Evolutionary conservation across 2,113 vertebrate genomes (phyloP), one percentile per base, ranked within the genome.

Genomic region (Cisticola juncidis): DNA sequence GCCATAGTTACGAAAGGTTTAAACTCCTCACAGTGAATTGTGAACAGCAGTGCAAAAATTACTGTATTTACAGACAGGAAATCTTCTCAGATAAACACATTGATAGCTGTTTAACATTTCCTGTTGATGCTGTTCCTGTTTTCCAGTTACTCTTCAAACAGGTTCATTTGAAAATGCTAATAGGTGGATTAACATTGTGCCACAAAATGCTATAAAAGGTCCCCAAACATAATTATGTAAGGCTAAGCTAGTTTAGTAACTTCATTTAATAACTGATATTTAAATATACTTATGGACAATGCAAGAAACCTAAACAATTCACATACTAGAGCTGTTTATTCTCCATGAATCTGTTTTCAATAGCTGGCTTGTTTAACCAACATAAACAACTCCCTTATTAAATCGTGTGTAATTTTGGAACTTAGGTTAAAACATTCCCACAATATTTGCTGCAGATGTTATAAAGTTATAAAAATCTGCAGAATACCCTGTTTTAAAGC

Each of bases 361-460:
- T 96, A 80, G 83, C 68, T 95, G 93, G 45, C 79, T 92, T 94
- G 22, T 95, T 96, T 95, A 85, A 95, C 60, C 90, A 96, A 80
- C 71, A 83, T 89, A 96, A 96, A 95, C 90, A 92, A 79, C 56
- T 81, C 61, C 21, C 11, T 91, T 96, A 94, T 94, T 96, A 92
- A 95, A 95, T 95, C 56, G 74, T 72, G 84, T 64, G 48, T 93
- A 78, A 95, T 94, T 95, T 76, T 95, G 96, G 90, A 95, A 82
- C 90, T 76, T 53, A 51, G 48, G 76, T 92, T 80, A 76, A 92
- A 92, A 53, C 38, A 58, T 96, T 96, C 90, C 81, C 78, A 70
- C 83, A 94, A 35, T 88, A 95, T 95, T 94, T 90, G 69, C 51
- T 93, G 60, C 97, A 95, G 95, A 97, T 95, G 95, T 95, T 95